Evolutionary conservation across 2,888 invertebrate species (phyloP), one percentile per base, ranked within the genome.

Genomic region (Brachylomia viminalis): DNA sequence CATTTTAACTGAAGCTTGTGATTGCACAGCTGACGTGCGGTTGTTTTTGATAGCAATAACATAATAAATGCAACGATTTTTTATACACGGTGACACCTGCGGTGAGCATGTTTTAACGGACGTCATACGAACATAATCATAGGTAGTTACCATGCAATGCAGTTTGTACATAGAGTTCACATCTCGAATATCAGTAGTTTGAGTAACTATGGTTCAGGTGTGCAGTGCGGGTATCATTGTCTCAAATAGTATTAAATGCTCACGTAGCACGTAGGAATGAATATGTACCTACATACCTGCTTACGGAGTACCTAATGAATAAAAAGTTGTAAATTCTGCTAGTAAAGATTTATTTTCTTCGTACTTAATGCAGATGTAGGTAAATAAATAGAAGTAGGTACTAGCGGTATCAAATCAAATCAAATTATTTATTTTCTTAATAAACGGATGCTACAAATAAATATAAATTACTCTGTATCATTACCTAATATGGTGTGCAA

Each of bases 31-130:
- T 59, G 52, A 45, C 54, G n/a, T 49, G 7, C 11, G 47, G 67
- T 77, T 66, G 56, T 67, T 85, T 80, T 82, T 71, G 27, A 49
- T 56, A 33, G 62, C 69, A 54, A 67, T 77, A 72, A 81, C 47
- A 72, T 80, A 72, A 70, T 80, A 81, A 72, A 80, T 82, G 58
- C 62, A 76, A 74, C 30, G 2, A 42, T 33, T 62, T 64, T 84
- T 76, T 58, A 59, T 33, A 69, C 42, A 54, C 33, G 5, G 11
- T 56, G 58, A 59, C 70, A 80, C 68, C 38, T 75, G 67, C 54
- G 15, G 38, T 30, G n/a, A 38, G 1, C 42, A 45, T 15, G 20
- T 38, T 30, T 23, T 54, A 45, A 30, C 65, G 47, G 23, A 20
- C 15, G 45, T 20, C 56, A 38, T 17, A 20, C 7, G 15, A 3